Conservation (phyloP, 2,797 vertebrate species). For the Anableps anableps region DNA sequence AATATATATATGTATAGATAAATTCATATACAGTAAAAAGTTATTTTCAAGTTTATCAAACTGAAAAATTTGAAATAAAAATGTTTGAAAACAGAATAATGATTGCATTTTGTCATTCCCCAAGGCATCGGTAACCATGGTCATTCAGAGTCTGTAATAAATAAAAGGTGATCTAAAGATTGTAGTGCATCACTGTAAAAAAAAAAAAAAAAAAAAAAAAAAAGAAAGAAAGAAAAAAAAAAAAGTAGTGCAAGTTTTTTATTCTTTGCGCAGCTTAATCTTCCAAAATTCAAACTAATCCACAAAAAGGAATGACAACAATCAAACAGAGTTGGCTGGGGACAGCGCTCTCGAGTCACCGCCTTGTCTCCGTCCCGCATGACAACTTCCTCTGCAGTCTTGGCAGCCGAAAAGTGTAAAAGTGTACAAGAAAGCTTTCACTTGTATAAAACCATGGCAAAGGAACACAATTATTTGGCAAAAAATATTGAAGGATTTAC, state of each 20-base stretch:
- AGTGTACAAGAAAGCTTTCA: slow-evolving; percentile 73
- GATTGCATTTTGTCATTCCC: slow-evolving; percentile 87
- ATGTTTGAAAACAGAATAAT: slow-evolving; percentile 84
- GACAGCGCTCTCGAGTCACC: slow-evolving; percentile 74
- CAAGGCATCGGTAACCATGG: slow-evolving; percentile 96
- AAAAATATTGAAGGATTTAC: slow-evolving; percentile 84
- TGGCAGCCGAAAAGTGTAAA: slow-evolving; percentile 70
- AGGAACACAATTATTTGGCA: slow-evolving; percentile 86
- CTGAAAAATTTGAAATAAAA: slow-evolving; percentile 84
- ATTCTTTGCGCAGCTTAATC: slow-evolving; percentile 81
- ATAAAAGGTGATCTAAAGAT: slow-evolving; percentile 93
- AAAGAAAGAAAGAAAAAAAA: slow-evolving; percentile 49
- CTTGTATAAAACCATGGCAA: slow-evolving; percentile 84
- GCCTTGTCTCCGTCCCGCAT: slow-evolving; percentile 68
- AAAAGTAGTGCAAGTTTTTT: slow-evolving; percentile 91
- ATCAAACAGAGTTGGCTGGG: slow-evolving; percentile 73
- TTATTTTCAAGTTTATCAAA: slow-evolving; percentile 91
- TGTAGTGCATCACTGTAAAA: slow-evolving; percentile 97
- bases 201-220: slow-evolving; percentile 74
- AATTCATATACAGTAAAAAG: slow-evolving; percentile 83
- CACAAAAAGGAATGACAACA: slow-evolving; percentile 73
- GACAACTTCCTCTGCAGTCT: slow-evolving; percentile 63
- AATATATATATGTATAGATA: slow-evolving; percentile 71
- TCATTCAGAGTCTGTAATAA: slow-evolving; percentile 94
- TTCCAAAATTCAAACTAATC: slow-evolving; percentile 78